These are phyloP conservation scores for Scomber scombrus DNA, from an alignment of 2,113 vertebrate genomes.

Conservation along the genomic window DNA sequence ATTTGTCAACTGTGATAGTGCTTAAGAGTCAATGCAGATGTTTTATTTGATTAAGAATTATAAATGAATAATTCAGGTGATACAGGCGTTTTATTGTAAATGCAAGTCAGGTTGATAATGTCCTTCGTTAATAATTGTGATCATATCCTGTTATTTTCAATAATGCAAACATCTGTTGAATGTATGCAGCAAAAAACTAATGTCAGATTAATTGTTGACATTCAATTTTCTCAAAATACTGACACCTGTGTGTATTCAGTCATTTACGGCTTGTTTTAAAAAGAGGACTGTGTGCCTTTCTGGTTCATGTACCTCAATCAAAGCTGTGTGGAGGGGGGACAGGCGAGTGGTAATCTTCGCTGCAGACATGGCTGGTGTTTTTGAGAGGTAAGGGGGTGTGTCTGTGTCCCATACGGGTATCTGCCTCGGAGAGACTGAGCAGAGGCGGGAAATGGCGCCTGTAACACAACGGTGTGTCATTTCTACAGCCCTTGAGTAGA, in stretches of 20 bases:
- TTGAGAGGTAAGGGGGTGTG: slow-evolving; percentile 79
- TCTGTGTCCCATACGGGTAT: slow-evolving; percentile 91
- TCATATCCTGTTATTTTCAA: neutral
- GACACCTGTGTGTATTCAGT: too few relatives aligned
- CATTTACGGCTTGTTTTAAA: neutral
- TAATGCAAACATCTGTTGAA: neutral
- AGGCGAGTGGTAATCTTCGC: neutral
- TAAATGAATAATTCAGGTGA: neutral
- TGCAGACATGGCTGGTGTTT: slow-evolving; percentile 53
- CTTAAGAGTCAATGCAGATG: slow-evolving; percentile 12
- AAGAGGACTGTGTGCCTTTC: neutral
- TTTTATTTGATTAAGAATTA: too few relatives aligned
- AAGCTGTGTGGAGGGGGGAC: neutral
- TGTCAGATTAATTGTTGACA: neutral
- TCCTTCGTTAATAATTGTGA: neutral
- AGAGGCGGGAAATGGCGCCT: slow-evolving; percentile 98
- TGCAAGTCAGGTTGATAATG: neutral
- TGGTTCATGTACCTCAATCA: neutral
- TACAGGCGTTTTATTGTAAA: neutral
- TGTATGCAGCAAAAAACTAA: neutral
- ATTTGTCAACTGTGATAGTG: slow-evolving; percentile 47
- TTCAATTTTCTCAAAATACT: too few relatives aligned
- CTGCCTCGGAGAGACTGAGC: slow-evolving; percentile 86
- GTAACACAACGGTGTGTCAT: slow-evolving; percentile 87
- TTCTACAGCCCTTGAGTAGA: slow-evolving; percentile 75